Percentiles rank a stretch among this genome's conserved stretches.
Conservation (phyloP, 1,140 invertebrate genomes). For the Nephotettix cincticeps region DNA sequence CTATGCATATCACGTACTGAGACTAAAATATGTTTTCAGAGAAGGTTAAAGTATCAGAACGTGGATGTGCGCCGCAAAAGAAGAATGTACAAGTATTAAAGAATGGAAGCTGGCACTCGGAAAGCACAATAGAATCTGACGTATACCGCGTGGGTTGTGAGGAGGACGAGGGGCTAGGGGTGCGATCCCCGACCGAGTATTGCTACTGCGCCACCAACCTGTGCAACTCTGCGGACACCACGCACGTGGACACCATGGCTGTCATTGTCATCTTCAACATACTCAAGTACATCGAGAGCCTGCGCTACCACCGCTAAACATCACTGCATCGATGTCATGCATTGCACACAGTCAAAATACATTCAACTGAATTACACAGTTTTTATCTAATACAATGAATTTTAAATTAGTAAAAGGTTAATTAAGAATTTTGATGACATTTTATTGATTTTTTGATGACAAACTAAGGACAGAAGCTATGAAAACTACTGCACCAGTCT, state of each 20-base stretch:
- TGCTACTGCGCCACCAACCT: constrained; percentile 67
- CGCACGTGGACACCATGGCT: constrained; percentile 55
- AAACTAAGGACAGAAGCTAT: no score
- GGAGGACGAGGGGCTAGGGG: constrained; percentile 51
- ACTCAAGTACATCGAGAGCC: constrained; percentile 56
- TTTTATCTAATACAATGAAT: no score
- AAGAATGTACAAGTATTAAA: constrained; percentile 55
- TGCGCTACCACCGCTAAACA: no score
- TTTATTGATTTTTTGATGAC: no score
- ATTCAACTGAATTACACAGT: no score
- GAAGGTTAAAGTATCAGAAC: constrained; percentile 58
- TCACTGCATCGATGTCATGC: no score
- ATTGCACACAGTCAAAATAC: no score
- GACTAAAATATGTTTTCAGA: no score
- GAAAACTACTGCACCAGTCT: no score
- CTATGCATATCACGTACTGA: no score
- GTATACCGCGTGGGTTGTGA: constrained; percentile 68
- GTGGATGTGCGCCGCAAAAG: constrained; percentile 73
- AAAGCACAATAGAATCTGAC: constrained; percentile 48
- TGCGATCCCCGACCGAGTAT: constrained; percentile 53
- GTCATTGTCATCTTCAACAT: constrained; percentile 57
- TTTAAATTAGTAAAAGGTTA: no score
- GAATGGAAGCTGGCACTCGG: constrained; percentile 55
- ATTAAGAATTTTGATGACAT: no score
- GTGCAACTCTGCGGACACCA: constrained; percentile 58